phyloP scores from a whole-genome alignment of 2,113 vertebrate genomes.

The Nipponia nippon region DNA sequence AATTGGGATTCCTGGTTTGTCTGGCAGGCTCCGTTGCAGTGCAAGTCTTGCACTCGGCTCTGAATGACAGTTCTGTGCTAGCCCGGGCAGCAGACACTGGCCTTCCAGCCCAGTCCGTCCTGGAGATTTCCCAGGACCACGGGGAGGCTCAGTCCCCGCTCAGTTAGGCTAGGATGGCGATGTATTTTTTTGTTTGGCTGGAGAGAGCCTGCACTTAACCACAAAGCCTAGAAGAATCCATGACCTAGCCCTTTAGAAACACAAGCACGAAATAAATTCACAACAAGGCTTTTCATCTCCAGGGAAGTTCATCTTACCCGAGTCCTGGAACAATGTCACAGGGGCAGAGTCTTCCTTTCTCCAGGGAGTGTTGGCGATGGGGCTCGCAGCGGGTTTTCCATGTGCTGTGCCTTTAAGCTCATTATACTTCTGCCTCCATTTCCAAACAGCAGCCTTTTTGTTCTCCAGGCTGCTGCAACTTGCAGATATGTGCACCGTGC shows the following conservation, averaged over 20 bases:
- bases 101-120: neutral
- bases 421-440: neutral
- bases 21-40: neutral
- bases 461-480: neutral
- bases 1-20: neutral
- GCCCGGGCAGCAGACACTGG: neutral
- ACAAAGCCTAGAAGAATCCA: neutral
- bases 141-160: neutral
- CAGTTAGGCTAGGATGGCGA: neutral
- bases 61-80: neutral
- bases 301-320: neutral
- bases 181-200: neutral
- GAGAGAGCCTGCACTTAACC: neutral
- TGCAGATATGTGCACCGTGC: neutral
- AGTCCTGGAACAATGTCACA: neutral
- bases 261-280: neutral
- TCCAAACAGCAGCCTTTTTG: neutral
- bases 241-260: neutral
- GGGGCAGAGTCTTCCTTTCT: neutral
- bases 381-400: rapidly evolving
- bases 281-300: neutral
- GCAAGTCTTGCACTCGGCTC: rapidly evolving
- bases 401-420: neutral
- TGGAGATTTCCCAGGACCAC: neutral
- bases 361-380: rapidly evolving